Conservation (phyloP, 2,888 invertebrate genomes). For the Diaprepes abbreviatus region DNA sequence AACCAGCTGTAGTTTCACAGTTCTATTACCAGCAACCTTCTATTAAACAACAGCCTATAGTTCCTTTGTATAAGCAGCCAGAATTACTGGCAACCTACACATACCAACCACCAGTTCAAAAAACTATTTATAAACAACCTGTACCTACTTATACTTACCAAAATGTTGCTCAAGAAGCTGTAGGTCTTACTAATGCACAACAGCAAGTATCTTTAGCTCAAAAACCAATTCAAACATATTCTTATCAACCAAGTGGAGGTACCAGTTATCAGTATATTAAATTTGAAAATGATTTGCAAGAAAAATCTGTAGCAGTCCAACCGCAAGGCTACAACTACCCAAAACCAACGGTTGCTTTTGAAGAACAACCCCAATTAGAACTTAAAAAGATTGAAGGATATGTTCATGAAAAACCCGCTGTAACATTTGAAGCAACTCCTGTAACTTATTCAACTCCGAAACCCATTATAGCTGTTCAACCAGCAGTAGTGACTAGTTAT, state of each 20-base stretch:
- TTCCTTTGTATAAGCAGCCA: slow-evolving; percentile 52
- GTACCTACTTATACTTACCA: slow-evolving; percentile 68
- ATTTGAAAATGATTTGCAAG: slow-evolving; percentile 11
- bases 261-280: slow-evolving; percentile 25
- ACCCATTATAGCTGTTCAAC: slow-evolving; percentile 31
- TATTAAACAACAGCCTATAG: slow-evolving; percentile 29
- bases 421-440: slow-evolving; percentile 40
- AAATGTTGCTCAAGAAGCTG: slow-evolving; percentile 60
- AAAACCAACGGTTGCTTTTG: slow-evolving; percentile 14
- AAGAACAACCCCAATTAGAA: slow-evolving; percentile 7
- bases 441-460: slow-evolving; percentile 61
- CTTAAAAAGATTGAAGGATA: slow-evolving; percentile 9
- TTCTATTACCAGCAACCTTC: slow-evolving; percentile 42
- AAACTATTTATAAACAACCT: slow-evolving; percentile 53
- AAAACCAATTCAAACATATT: slow-evolving; percentile 6
- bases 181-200: slow-evolving; percentile 42
- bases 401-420: slow-evolving; percentile 22
- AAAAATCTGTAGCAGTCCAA: slow-evolving; percentile 1
- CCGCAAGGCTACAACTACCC: slow-evolving; percentile 59
- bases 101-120: slow-evolving; percentile 58
- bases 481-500: slow-evolving; percentile 31
- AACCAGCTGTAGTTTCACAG: slow-evolving; percentile 38
- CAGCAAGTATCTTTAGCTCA: neutral
- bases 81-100: slow-evolving; percentile 60
- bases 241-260: slow-evolving; percentile 16